Conservation (phyloP, 2,888 invertebrate genomes). For the Sphaerophoria taeniata region DNA sequence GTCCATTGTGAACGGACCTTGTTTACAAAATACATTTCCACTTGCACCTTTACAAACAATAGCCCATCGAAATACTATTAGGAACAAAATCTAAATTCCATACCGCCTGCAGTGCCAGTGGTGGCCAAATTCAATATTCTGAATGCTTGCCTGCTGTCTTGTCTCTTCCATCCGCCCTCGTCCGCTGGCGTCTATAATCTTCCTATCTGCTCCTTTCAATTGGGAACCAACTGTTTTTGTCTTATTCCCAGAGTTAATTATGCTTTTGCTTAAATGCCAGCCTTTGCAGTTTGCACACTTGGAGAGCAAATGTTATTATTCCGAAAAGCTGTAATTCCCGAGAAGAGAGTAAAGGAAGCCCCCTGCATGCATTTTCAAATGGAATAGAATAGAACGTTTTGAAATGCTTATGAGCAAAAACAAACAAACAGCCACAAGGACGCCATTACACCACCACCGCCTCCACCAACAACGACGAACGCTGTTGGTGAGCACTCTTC, state of each 20-base stretch:
- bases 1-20: too few species aligned
- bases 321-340: slow-evolving; percentile 16
- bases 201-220: slow-evolving; percentile 13
- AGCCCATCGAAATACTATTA: too few species aligned
- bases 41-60: too few species aligned
- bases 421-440: slow-evolving; percentile 11
- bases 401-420: slow-evolving; percentile 51
- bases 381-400: slow-evolving; percentile 11
- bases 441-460: not conserved
- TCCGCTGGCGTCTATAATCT: too few species aligned
- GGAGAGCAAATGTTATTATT: slow-evolving; percentile 5
- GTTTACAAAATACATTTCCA: too few species aligned
- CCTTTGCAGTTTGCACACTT: slow-evolving; percentile 26
- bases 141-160: too few species aligned
- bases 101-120: not conserved
- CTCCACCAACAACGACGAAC: not conserved
- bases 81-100: slow-evolving; percentile 10
- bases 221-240: slow-evolving; percentile 55
- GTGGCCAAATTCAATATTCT: not conserved
- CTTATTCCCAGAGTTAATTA: slow-evolving; percentile 69
- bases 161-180: too few species aligned
- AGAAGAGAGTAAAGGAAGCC: not conserved
- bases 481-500: slow-evolving; percentile 23
- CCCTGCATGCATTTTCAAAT: slow-evolving; percentile 12
- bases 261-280: slow-evolving; percentile 53